A percentile compares a stretch with the other conserved stretches of the same genome.
phyloP scores from a whole-genome alignment of 2,797 vertebrate species.

The Alcedo atthis region DNA sequence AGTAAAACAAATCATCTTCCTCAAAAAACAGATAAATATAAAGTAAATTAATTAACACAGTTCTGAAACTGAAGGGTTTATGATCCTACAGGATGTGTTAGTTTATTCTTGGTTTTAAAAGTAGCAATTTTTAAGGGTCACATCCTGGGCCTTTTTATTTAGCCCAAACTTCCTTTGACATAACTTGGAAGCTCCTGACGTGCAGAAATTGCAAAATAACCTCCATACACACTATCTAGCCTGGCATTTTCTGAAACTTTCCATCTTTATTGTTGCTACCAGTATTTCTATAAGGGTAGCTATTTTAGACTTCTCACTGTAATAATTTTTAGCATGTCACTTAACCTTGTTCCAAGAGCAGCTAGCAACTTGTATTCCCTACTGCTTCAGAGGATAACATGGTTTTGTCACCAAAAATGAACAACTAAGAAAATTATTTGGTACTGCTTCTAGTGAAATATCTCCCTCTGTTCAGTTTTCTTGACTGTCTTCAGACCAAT shows the following conservation, averaged over 20 bases:
- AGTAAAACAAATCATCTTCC: not conserved
- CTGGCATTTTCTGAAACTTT: not conserved
- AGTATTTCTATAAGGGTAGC: not conserved
- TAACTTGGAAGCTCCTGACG: not conserved
- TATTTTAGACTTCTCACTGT: not conserved
- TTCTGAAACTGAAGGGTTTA: not conserved
- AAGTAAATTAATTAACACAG: not conserved
- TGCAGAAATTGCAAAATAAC: not conserved
- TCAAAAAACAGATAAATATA: slow-evolving; percentile 7
- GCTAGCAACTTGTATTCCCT: not conserved
- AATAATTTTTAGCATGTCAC: not conserved
- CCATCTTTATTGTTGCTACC: not conserved
- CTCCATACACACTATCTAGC: not conserved
- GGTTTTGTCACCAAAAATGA: not conserved
- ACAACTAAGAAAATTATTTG: not conserved
- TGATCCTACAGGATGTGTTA: slow-evolving; percentile 11
- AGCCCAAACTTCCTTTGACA: slow-evolving; percentile 13
- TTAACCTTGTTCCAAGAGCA: not conserved
- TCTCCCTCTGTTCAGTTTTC: not conserved
- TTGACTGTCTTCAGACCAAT: not conserved
- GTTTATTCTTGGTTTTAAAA: slow-evolving; percentile 30
- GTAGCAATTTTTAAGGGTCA: not conserved
- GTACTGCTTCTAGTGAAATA: not conserved
- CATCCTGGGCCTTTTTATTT: slow-evolving; percentile 30
- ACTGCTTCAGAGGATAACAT: not conserved